Evolutionary conservation across 2,797 vertebrate genomes (phyloP), one percentile per base, ranked within the genome.

Genomic region (Iguana delicatissima): DNA sequence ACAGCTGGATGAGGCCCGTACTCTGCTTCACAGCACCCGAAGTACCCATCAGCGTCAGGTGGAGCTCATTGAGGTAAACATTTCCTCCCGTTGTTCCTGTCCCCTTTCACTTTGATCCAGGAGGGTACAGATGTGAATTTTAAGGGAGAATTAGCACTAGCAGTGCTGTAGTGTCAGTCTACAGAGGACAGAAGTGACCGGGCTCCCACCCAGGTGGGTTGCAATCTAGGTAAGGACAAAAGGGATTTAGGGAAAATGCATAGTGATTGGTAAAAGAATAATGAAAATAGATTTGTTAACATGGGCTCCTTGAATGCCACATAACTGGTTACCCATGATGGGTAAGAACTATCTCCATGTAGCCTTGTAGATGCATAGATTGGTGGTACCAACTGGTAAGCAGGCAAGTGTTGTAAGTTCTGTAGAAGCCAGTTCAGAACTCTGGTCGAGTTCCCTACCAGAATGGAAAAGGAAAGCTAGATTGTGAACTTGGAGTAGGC

Each of bases 11-110:
- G 99, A 99, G 95, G 99, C 99, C 0, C 98, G 99, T 3, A 97
- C 98, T 22, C 97, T 99, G 57, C 98, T 99, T 79, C 98, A 99
- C 26, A 99, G 98, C 3, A 99, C 99, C 16, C 98, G 98, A 7
- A 97, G 98, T 0, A 98, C 98, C 0, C 98, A 99, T 32, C 98
- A 99, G 86, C 98, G 98, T 24, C 99, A 99, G 89, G 98, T 99
- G n/a, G 99, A 99, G 87, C 98, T 99, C 94, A 99, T 99, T 64
- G 99, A 99, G 98, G 99, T 98, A 94, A 35, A 2, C n/a, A 1
- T 14, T 2, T 87, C 10, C 16, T 85, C 64, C 76, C 4, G 79
- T 84, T 72, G 52, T 57, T 22, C 62, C 90, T 52, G 85, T 86
- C 83, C n/a, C 38, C 29, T 12, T 38, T 32, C 22, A 20, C 14